Evolutionary conservation across 1,140 invertebrate genomes (phyloP), one percentile per base, ranked within the genome.

Genomic region (Saccostrea echinata): DNA sequence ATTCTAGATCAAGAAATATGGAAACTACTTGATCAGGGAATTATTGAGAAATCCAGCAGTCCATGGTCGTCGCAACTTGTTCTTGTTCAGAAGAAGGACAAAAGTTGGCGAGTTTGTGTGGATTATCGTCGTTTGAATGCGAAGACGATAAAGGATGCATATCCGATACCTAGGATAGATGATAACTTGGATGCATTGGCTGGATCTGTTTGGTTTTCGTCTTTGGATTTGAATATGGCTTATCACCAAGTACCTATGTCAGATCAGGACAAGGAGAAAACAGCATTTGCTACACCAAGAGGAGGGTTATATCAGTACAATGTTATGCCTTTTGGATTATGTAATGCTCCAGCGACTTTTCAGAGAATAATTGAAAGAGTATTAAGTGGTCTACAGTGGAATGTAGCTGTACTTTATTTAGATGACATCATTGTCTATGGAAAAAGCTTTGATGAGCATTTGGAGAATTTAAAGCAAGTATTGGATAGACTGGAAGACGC

Each of bases 61-160:
- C 85, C 85, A 55, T 86, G 85, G 85, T 81, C 85, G n/a, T 86
- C 85, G n/a, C n/a, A n/a, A 27, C 61, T 76, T 52, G 85, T 86
- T 3, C 43, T 86, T 53, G 85, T 86, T 11, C 85, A 86, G 35
- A 86, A 86, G 76, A 86, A 86, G 43, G 76, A 87, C 27, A 61
- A 61, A 21, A 43, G 52, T 21, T 86, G 85, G 85, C 6, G 85
- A 3, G 57, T 86, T 30, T 86, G 85, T 57, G 85, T 86, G 4
- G 86, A 87, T 52, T 87, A 33, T 30, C 33, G 81, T n/a, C 9
- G 81, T 12, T 52, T 83, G n/a, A 83, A 83, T 52, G 81, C 30
- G 0, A n/a, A 24, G 9, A 83, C n/a, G n/a, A 52, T 83, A 33
- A 83, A 83, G 43, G 81, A 83, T 24, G 81, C 81, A 33, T 83